Evolutionary conservation across 1,140 invertebrate genomes (phyloP), one percentile per base, ranked within the genome.

Genomic region (Anadara kagoshimensis): DNA sequence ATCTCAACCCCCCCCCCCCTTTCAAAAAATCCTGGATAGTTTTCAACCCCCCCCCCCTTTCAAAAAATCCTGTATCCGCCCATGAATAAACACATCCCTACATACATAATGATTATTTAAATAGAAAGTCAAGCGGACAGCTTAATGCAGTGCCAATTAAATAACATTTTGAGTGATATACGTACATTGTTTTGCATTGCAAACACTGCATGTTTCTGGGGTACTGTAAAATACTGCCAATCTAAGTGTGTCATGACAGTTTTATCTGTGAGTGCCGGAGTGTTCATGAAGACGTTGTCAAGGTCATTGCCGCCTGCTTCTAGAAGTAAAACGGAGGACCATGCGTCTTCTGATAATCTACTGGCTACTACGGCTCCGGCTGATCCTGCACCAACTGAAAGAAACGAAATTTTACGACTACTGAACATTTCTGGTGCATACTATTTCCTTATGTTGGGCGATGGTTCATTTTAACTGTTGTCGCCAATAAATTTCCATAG

Each of bases 331-430:
- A 97, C 93, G 68, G 92, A 95, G 93, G 94, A 66, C 20, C 93
- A 68, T 0, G 84, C 83, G 76, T 92, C 87, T 80, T 98, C 97
- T 0, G 94, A 94, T 26, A 99, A 89, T 14, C 97, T 92, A 88
- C 94, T 98, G 0, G 97, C 97, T 14, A 98, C 90, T n/a, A 98
- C 97, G 7, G 95, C 95, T 0, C 96, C 97, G 81, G 97, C 96
- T 0, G 97, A 98, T 18, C 97, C 97, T 1, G 93, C 95, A 0
- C 97, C 97, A 20, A 99, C 93, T 66, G 96, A 11, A 59, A 43
- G 7, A 51, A n/a, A 51, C 20, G 18, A 51, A 36, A 7, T 36
- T 2, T 36, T 2, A n/a, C n/a, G n/a, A n/a, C n/a, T n/a, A n/a
- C n/a, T n/a, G n/a, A n/a, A n/a, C n/a, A n/a, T n/a, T n/a, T 36